phyloP scores from a whole-genome alignment of 2,113 vertebrate genomes.

The Tringa solitaria region DNA sequence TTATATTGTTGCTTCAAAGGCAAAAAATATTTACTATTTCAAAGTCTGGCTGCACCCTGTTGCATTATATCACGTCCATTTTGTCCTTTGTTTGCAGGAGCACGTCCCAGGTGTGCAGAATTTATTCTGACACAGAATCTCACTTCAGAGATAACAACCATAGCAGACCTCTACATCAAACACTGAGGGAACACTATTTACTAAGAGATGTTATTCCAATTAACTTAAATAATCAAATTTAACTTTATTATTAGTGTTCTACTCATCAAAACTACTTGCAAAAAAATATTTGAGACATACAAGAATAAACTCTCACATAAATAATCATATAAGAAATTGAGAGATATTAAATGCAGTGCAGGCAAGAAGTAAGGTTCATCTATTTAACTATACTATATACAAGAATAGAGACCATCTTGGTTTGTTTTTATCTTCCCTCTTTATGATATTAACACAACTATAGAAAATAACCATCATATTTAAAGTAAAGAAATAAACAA shows the following conservation, averaged over 20 bases:
- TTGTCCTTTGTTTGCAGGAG: neutral
- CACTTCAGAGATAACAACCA: neutral
- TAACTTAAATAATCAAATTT: neutral
- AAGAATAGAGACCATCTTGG: neutral
- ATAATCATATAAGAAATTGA: neutral
- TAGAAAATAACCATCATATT: neutral
- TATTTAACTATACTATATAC: neutral
- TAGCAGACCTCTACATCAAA: neutral
- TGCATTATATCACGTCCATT: accelerated
- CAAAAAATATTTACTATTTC: neutral
- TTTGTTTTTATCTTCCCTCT: neutral
- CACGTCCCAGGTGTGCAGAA: neutral
- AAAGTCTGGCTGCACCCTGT: neutral
- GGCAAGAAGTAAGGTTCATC: neutral
- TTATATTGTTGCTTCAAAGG: neutral
- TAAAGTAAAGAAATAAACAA: neutral
- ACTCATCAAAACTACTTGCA: neutral
- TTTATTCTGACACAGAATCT: neutral
- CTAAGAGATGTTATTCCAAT: neutral
- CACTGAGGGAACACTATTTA: neutral
- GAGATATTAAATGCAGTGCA: neutral
- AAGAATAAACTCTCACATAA: neutral
- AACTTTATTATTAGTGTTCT: neutral
- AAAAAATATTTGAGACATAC: neutral
- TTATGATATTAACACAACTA: neutral